phyloP scores from a whole-genome alignment of 2,888 invertebrate species.

The Cosmorhoe ocellata region DNA sequence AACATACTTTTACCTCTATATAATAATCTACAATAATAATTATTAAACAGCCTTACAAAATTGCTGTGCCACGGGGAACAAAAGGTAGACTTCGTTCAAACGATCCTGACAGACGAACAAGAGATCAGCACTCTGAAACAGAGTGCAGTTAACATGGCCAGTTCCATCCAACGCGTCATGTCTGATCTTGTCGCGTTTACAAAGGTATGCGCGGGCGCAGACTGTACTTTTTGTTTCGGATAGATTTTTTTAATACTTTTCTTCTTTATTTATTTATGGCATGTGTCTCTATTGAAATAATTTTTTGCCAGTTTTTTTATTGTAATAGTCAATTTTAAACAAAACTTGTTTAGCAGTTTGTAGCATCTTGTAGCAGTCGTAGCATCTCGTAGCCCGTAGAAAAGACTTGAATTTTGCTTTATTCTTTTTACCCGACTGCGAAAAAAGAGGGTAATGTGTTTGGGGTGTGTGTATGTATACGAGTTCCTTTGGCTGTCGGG shows the following conservation, averaged over 20 bases:
- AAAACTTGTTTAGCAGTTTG: not conserved
- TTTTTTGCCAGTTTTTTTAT: no score
- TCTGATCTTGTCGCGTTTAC: slow-evolving; percentile 60
- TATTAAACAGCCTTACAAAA: slow-evolving; percentile 32
- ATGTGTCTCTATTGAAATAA: no score
- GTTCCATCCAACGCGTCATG: slow-evolving; percentile 46
- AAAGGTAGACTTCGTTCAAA: slow-evolving; percentile 58
- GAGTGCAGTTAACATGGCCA: slow-evolving; percentile 48
- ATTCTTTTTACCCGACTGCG: not conserved
- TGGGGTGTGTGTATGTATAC: no score
- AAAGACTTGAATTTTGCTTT: slow-evolving; percentile 9
- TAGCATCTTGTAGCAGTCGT: slow-evolving; percentile 7
- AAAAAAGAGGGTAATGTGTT: no score
- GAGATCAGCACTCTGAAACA: slow-evolving; percentile 53
- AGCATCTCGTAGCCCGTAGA: slow-evolving; percentile 6
- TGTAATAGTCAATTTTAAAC: no score
- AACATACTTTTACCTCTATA: no score
- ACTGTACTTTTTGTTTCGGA: no score
- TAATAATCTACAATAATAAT: no score
- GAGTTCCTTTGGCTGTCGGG: no score
- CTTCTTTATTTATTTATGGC: not conserved
- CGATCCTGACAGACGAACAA: slow-evolving; percentile 59
- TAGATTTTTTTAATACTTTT: no score
- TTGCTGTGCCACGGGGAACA: slow-evolving; percentile 45
- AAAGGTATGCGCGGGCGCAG: slow-evolving; percentile 53